Percentiles rank a stretch among this genome's conserved stretches.
These are phyloP conservation scores for Boloria selene DNA, from an alignment of 2,888 invertebrate genomes.

Conservation along the genomic window DNA sequence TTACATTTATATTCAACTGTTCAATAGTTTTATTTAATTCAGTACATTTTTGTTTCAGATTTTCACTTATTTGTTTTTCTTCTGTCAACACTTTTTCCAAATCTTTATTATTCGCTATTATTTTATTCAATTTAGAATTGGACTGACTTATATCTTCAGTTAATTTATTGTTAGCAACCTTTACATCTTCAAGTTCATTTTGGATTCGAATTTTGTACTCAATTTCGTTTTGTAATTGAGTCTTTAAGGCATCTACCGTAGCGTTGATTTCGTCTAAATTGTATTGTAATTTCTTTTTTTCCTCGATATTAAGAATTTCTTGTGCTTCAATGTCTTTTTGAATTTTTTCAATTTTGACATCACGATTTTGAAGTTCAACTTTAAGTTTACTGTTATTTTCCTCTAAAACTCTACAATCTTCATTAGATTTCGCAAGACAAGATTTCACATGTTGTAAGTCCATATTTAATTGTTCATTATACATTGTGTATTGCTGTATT, in stretches of 20 bases:
- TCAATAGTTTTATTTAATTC: constrained; percentile 45
- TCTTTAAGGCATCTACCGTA: constrained; percentile 54
- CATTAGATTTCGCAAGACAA: constrained; percentile 46
- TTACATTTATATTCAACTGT: constrained; percentile 42
- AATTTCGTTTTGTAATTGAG: constrained; percentile 61
- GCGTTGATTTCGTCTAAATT: constrained; percentile 59
- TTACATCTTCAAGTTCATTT: constrained; percentile 46
- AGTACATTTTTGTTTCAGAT: constrained; percentile 41
- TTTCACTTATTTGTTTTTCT: constrained; percentile 43
- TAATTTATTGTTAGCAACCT: constrained; percentile 28
- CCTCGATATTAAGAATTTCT: constrained; percentile 48
- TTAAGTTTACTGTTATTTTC: constrained; percentile 49
- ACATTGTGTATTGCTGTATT: constrained; percentile 42
- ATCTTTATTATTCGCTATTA: constrained; percentile 17
- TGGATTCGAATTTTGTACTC: constrained; percentile 56
- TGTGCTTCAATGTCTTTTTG: constrained; percentile 54
- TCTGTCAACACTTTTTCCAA: constrained; percentile 29
- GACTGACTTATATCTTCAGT: constrained; percentile 24
- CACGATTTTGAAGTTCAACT: constrained; percentile 51
- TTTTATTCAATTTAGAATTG: constrained; percentile 23
- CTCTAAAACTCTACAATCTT: constrained; percentile 50
- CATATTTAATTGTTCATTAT: constrained; percentile 51
- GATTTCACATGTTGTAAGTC: constrained; percentile 51
- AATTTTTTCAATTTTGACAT: constrained; percentile 48
- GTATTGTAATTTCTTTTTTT: constrained; percentile 51